These are phyloP conservation scores for Ciona savignyi DNA, from an alignment of 23 tunicate genomes.

Conservation along the genomic window DNA sequence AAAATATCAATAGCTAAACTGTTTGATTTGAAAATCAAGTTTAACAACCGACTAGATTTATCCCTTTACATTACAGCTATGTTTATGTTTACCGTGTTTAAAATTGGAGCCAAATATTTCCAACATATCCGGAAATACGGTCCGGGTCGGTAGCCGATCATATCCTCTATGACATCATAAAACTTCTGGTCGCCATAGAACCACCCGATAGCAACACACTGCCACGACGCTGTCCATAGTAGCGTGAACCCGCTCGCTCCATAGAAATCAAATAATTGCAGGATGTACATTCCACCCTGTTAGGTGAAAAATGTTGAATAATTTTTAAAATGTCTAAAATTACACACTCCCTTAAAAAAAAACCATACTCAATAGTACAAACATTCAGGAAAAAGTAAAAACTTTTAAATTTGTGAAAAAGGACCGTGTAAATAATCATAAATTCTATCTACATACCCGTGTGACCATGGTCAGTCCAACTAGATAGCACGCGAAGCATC, in stretches of 20 bases:
- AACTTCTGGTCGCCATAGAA: slow-evolving; percentile 88
- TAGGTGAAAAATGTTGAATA: neutral
- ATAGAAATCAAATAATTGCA: slow-evolving; percentile 89
- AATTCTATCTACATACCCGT: slow-evolving; percentile 20
- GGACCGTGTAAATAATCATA: neutral
- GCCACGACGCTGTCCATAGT: slow-evolving; percentile 96
- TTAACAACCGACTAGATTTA: too few species aligned
- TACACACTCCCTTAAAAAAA: too few species aligned
- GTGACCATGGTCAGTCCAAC: slow-evolving; percentile 90
- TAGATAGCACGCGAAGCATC: slow-evolving; percentile 61
- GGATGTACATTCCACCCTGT: slow-evolving; percentile 94
- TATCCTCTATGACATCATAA: slow-evolving; percentile 61
- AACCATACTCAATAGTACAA: too few species aligned
- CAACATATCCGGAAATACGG: slow-evolving; percentile 59
- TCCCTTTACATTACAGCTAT: too few species aligned
- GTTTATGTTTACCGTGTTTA: slow-evolving; percentile 56
- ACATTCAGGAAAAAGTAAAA: neutral
- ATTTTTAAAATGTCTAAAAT: neutral
- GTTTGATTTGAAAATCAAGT: neutral
- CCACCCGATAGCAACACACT: slow-evolving; percentile 88
- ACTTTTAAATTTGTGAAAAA: neutral
- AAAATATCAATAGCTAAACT: neutral
- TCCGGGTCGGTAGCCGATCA: slow-evolving; percentile 80
- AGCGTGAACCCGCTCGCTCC: slow-evolving; percentile 97
- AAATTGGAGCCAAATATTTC: slow-evolving; percentile 62